Conservation (phyloP, 2,797 vertebrate genomes). For the Craterocephalus amniculus region DNA sequence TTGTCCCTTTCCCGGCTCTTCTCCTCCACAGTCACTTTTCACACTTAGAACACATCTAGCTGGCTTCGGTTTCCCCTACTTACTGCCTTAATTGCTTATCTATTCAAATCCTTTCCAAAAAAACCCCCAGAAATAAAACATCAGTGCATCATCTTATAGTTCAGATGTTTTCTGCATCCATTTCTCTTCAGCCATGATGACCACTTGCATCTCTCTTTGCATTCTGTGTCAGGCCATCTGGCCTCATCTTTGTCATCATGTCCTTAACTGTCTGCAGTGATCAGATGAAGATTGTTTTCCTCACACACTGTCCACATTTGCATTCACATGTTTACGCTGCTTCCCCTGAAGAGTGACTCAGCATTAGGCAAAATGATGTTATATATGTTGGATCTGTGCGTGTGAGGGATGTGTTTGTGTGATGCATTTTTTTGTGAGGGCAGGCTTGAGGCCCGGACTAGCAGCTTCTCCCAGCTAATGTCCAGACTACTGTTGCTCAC, state of each 20-base stretch:
- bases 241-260: conserved; percentile 46
- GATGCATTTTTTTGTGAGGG: conserved; percentile 9
- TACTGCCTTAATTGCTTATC: conserved; percentile 1
- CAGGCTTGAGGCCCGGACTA: conserved; percentile 22
- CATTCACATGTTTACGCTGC: conserved; percentile 13
- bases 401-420: conserved; percentile 3
- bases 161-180: conserved; percentile 3
- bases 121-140: not conserved
- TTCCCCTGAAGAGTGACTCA: conserved; percentile 8
- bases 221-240: conserved; percentile 48
- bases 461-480: conserved; percentile 20
- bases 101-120: not conserved
- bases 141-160: not conserved
- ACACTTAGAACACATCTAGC: conserved; percentile 11
- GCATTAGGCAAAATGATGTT: conserved; percentile 1
- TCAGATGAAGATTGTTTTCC: conserved; percentile 39
- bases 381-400: not conserved
- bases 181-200: conserved; percentile 9
- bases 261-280: conserved; percentile 58
- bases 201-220: conserved; percentile 1
- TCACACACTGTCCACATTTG: conserved; percentile 4
- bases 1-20: conserved; percentile 13
- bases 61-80: not conserved
- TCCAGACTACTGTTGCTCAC: conserved; percentile 37
- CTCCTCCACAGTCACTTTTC: conserved; percentile 8